A percentile compares a stretch with the other conserved stretches of the same genome.
Conservation (phyloP, 2,888 invertebrate species). For the Eulithis testata region DNA sequence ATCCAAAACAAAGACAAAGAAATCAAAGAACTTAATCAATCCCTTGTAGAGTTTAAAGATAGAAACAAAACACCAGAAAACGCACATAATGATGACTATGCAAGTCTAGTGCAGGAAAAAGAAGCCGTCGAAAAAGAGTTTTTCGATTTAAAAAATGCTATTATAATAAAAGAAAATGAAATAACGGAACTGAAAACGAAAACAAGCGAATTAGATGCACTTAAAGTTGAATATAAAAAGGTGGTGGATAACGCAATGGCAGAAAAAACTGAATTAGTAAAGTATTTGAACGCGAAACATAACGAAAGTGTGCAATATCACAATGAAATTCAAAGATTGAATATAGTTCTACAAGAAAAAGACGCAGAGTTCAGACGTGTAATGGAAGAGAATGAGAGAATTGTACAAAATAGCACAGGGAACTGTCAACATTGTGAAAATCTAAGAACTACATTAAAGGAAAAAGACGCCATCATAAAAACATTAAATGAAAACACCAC, state of each 20-base stretch:
- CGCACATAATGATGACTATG: conserved; percentile 59
- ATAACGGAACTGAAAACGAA: conserved; percentile 55
- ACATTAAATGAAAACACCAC: conserved; percentile 58
- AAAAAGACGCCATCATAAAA: conserved; percentile 71
- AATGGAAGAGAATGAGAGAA: conserved; percentile 63
- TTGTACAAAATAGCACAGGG: conserved; percentile 48
- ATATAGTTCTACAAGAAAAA: conserved; percentile 84
- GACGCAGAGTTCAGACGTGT: conserved; percentile 66
- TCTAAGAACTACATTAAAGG: conserved; percentile 59
- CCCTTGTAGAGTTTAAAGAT: conserved; percentile 64
- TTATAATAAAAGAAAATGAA: conserved; percentile 58
- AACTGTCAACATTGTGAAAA: conserved; percentile 65
- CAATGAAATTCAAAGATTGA: conserved; percentile 92
- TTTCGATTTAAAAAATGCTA: conserved; percentile 50
- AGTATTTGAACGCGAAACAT: conserved; percentile 91
- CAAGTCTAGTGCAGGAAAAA: conserved; percentile 63
- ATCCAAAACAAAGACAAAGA: conserved; percentile 66
- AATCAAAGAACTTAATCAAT: conserved; percentile 69
- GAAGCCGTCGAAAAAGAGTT: conserved; percentile 57
- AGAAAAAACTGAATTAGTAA: conserved; percentile 89
- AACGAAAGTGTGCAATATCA: conserved; percentile 94
- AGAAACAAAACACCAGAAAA: conserved; percentile 63
- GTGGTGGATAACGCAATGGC: conserved; percentile 60
- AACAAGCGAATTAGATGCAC: conserved; percentile 54
- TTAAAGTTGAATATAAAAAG: conserved; percentile 60